These are phyloP conservation scores for Cephus rjabovi DNA, from an alignment of 2,888 invertebrate species.

Conservation along the genomic window DNA sequence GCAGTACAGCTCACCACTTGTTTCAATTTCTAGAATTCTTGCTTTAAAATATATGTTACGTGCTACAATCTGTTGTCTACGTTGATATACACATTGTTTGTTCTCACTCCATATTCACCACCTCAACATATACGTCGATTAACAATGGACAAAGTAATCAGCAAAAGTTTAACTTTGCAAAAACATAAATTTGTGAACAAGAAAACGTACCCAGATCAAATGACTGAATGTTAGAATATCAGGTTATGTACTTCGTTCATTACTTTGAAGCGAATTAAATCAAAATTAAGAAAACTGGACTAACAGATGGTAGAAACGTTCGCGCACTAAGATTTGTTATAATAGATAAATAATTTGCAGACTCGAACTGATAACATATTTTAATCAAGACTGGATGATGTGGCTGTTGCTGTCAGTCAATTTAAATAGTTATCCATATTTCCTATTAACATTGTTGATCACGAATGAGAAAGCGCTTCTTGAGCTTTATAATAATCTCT, in stretches of 20 bases:
- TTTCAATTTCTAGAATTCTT: neutral
- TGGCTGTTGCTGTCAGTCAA: slow-evolving; percentile 43
- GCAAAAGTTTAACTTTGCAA: neutral
- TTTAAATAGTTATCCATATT: neutral
- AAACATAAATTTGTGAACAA: neutral
- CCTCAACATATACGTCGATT: neutral
- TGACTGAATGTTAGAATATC: neutral
- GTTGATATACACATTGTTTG: neutral
- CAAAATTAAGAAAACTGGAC: neutral
- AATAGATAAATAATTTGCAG: slow-evolving; percentile 33
- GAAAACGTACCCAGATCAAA: neutral
- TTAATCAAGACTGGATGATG: slow-evolving; percentile 52
- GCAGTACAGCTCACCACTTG: neutral
- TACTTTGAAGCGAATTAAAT: neutral
- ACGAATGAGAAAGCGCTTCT: neutral
- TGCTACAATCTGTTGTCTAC: neutral
- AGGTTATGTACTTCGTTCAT: neutral
- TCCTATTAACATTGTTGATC: neutral
- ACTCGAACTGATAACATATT: slow-evolving; percentile 41
- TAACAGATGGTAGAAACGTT: slow-evolving; percentile 15
- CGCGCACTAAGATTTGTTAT: slow-evolving; percentile 3
- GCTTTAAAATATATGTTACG: neutral
- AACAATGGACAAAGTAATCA: neutral
- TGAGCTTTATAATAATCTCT: neutral
- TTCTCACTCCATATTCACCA: neutral